phyloP scores from a whole-genome alignment of 1,140 invertebrate genomes.

The Tyrophagus putrescentiae region DNA sequence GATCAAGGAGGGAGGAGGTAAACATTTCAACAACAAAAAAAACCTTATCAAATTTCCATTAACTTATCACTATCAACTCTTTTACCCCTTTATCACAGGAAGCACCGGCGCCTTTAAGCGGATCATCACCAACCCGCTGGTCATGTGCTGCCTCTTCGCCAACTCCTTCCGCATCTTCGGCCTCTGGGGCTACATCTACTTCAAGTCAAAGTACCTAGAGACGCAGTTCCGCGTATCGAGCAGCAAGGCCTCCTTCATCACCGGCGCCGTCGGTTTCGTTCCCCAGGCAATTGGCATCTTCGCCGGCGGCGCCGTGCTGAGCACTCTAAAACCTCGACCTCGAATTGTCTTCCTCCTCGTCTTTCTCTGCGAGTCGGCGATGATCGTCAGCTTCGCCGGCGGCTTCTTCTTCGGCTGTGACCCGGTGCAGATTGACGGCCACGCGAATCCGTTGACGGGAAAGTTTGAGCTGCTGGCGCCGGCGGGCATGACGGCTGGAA shows the following conservation, averaged over 20 bases:
- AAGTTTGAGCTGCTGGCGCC: neutral
- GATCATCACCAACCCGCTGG: slow-evolving; percentile 45
- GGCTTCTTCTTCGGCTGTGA: slow-evolving; percentile 5
- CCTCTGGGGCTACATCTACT: slow-evolving; percentile 56
- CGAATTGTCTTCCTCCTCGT: slow-evolving; percentile 54
- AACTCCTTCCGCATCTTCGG: slow-evolving; percentile 52
- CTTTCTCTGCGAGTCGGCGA: slow-evolving; percentile 46
- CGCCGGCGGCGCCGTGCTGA: slow-evolving; percentile 50
- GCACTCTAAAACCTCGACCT: slow-evolving; percentile 50
- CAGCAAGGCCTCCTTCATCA: slow-evolving; percentile 41
- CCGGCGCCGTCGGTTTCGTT: slow-evolving; percentile 42
- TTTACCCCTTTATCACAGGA: neutral
- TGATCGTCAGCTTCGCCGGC: neutral
- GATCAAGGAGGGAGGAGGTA: slow-evolving; percentile 10
- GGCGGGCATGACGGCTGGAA: neutral
- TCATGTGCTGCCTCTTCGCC: slow-evolving; percentile 51
- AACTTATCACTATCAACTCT: neutral
- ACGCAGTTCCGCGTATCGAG: slow-evolving; percentile 55
- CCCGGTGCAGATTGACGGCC: neutral
- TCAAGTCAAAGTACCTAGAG: slow-evolving; percentile 59
- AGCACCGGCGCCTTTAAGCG: slow-evolving; percentile 42
- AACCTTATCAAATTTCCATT: neutral
- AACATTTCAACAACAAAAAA: neutral
- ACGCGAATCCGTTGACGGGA: neutral
- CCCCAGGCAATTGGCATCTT: slow-evolving; percentile 54